phyloP scores from a whole-genome alignment of 1,140 invertebrate species.

The Gyrodactylus bullatarudis region DNA sequence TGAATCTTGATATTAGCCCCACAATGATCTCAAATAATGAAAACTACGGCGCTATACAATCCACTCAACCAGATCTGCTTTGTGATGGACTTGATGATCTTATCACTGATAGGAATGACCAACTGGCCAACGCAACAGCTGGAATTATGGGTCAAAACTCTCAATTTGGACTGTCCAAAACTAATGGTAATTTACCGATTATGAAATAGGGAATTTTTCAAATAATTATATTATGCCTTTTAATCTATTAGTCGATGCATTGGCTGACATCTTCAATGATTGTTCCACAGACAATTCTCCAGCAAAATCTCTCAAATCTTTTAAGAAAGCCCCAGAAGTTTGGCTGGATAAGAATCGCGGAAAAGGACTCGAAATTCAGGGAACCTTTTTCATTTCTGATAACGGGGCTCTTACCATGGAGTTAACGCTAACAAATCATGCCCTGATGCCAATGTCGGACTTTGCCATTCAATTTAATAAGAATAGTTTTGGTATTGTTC shows the following conservation, averaged over 20 bases:
- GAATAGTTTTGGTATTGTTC: constrained; percentile 67
- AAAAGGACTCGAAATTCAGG: constrained; percentile 67
- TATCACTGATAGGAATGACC: constrained; percentile 20
- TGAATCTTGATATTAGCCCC: constrained; percentile 54
- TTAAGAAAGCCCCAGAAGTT: constrained; percentile 15
- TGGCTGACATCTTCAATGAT: constrained; percentile 26
- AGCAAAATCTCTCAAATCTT: not conserved
- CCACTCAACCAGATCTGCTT: constrained; percentile 27
- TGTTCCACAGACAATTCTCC: not conserved
- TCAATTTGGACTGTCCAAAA: too few species aligned
- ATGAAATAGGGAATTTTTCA: not conserved
- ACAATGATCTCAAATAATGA: constrained; percentile 14
- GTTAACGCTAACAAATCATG: constrained; percentile 75
- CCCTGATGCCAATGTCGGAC: constrained; percentile 73
- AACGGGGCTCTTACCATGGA: constrained; percentile 59
- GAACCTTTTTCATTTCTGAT: constrained; percentile 42
- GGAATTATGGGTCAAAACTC: too few species aligned
- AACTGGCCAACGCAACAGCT: not conserved
- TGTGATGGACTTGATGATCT: constrained; percentile 48
- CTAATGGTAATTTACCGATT: not conserved
- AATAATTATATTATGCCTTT: not conserved
- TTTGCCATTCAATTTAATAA: constrained; percentile 97
- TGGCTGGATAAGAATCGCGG: constrained; percentile 69
- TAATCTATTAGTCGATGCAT: constrained; percentile 8
- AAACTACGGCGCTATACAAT: constrained; percentile 12